Evolutionary conservation across 2,888 invertebrate genomes (phyloP).

Genomic region (Caenorhabditis sulstoni): DNA sequence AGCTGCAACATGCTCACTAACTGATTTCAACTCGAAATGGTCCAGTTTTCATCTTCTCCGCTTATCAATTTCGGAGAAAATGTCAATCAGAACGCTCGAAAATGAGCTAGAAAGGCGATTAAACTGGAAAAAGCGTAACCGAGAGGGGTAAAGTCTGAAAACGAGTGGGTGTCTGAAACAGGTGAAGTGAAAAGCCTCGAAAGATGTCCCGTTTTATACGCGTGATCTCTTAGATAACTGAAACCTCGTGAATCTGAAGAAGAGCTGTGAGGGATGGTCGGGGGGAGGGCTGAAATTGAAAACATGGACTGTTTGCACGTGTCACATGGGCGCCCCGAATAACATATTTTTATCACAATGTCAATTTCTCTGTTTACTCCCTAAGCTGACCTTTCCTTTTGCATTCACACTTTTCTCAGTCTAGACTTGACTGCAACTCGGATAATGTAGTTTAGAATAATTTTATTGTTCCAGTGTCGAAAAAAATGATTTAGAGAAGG

Average conservation of each 20-base stretch:
- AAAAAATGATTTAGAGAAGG: conserved; percentile 16
- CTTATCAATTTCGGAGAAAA: not conserved
- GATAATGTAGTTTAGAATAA: too few species aligned
- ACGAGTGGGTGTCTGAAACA: not conserved
- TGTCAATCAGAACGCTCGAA: conserved; percentile 13
- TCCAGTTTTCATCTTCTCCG: not conserved
- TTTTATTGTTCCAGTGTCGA: too few species aligned
- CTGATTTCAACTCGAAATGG: conserved; percentile 9
- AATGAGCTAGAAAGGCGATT: conserved; percentile 9
- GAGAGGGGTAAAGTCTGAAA: not conserved
- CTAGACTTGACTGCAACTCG: too few species aligned
- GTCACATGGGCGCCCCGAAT: conserved; percentile 28
- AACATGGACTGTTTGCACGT: conserved; percentile 15
- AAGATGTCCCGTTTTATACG: conserved; percentile 34
- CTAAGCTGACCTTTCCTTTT: conserved; percentile 14
- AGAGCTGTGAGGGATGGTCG: conserved; percentile 9
- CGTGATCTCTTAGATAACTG: conserved; percentile 44
- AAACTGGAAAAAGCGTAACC: conserved; percentile 1
- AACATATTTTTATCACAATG: conserved; percentile 42
- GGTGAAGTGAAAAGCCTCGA: too few species aligned
- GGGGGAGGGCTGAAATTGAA: conserved; percentile 7
- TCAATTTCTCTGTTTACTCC: conserved; percentile 36
- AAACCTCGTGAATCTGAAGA: conserved; percentile 46
- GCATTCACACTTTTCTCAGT: not conserved
- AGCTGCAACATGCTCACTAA: conserved; percentile 35